phyloP scores from a whole-genome alignment of 2,888 invertebrate genomes.

The Eurytoma californica region DNA sequence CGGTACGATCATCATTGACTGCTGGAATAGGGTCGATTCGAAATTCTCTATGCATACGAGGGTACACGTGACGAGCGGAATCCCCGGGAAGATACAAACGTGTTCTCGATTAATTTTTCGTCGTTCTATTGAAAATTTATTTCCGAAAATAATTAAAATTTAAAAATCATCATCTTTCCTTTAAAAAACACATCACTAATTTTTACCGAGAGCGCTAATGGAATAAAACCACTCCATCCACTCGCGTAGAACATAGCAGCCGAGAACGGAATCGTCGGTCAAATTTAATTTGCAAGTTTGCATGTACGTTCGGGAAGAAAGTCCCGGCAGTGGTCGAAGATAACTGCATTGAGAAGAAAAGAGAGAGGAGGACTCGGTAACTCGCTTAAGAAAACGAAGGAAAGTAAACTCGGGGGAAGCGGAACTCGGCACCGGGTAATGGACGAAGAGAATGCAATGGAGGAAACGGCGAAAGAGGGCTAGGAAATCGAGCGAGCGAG shows the following conservation, averaged over 20 bases:
- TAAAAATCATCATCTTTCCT: no score
- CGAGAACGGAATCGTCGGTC: slow-evolving; percentile 47
- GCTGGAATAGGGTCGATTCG: slow-evolving; percentile 20
- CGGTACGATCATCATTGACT: neutral
- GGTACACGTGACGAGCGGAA: neutral
- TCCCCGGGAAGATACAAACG: neutral
- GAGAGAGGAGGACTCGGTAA: slow-evolving; percentile 24
- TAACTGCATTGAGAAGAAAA: neutral
- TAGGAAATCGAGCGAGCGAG: neutral
- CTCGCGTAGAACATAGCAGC: neutral
- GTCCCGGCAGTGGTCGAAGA: neutral
- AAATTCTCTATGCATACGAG: neutral
- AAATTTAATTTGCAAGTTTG: slow-evolving; percentile 53
- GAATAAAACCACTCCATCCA: neutral
- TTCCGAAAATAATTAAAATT: no score
- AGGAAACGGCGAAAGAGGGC: neutral
- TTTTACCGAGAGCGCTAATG: no score
- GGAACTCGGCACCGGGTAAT: slow-evolving; percentile 31
- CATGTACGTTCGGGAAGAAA: slow-evolving; percentile 39
- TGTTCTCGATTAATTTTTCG: no score
- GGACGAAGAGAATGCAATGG: slow-evolving; percentile 31
- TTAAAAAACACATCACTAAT: no score
- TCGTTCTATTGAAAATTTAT: no score
- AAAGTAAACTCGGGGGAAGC: slow-evolving; percentile 44
- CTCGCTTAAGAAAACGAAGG: slow-evolving; percentile 33